Percentiles rank a stretch among this genome's conserved stretches.
Conservation (phyloP, 2,888 invertebrate species). For the Diabrotica balteata region DNA sequence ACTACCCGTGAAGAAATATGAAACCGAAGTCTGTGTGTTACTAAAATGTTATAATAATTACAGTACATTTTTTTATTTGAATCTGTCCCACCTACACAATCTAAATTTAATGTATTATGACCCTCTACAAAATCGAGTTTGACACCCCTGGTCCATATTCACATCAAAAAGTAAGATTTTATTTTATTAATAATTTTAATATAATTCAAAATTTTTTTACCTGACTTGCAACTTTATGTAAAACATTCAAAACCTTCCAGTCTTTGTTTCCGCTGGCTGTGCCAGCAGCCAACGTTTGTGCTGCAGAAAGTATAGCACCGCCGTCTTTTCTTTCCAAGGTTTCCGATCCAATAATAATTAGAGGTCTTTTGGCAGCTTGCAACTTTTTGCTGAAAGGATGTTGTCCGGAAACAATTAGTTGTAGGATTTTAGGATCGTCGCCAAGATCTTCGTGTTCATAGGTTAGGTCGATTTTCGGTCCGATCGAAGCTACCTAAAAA, state of each 20-base stretch:
- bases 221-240: slow-evolving; percentile 91
- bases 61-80: too few relatives aligned
- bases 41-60: too few relatives aligned
- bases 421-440: slow-evolving; percentile 75
- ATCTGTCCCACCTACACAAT: too few relatives aligned
- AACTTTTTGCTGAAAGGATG: slow-evolving; percentile 76
- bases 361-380: slow-evolving; percentile 81
- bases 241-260: slow-evolving; percentile 87
- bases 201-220: slow-evolving; percentile 37
- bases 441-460: slow-evolving; percentile 94
- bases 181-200: too few relatives aligned
- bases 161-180: too few relatives aligned
- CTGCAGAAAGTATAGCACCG: slow-evolving; percentile 75
- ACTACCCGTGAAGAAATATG: too few relatives aligned
- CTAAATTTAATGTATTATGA: too few relatives aligned
- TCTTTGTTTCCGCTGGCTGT: slow-evolving; percentile 65
- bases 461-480: slow-evolving; percentile 89
- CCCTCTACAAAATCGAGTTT: too few relatives aligned
- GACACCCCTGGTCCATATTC: too few relatives aligned
- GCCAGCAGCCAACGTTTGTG: slow-evolving; percentile 74
- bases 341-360: slow-evolving; percentile 91
- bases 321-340: slow-evolving; percentile 82
- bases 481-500: slow-evolving; percentile 77
- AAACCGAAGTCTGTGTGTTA: too few relatives aligned
- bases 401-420: slow-evolving; percentile 75